Conservation (phyloP, 2,113 vertebrate species). For the Sphyrna mokarran region DNA sequence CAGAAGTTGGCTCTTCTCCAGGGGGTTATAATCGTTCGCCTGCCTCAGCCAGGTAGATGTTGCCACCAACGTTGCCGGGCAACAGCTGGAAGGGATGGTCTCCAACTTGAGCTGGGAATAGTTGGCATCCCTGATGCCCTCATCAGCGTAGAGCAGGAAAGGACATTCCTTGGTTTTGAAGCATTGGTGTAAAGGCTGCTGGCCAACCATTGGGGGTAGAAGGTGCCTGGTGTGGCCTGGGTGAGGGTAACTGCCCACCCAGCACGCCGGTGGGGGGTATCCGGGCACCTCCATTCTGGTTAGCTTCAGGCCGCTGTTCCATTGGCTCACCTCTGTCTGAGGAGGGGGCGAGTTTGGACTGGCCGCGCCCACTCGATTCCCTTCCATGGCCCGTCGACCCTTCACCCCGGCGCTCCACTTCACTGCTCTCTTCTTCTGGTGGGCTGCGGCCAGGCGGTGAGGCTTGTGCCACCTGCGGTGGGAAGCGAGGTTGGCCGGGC, state of each 20-base stretch:
- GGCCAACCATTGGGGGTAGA: background rate
- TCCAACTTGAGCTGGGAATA: background rate
- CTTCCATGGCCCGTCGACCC: no score
- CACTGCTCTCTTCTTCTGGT: background rate
- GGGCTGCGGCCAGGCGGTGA: background rate
- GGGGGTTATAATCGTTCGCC: background rate
- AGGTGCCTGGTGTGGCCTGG: background rate
- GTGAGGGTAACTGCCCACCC: background rate
- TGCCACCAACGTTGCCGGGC: background rate
- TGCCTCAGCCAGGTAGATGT: background rate
- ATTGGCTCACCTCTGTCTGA: background rate
- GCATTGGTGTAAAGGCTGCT: no score
- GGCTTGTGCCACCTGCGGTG: background rate
- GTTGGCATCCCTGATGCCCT: background rate
- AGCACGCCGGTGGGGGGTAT: background rate
- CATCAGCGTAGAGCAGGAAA: background rate
- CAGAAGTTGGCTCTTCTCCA: background rate
- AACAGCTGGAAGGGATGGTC: background rate
- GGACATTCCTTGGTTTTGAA: background rate
- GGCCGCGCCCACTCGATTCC: no score
- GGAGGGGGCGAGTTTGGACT: background rate
- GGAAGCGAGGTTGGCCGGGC: background rate
- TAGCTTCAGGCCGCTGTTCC: background rate
- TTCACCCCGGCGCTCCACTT: background rate
- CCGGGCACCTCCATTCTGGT: background rate